Evolutionary conservation across 2,797 vertebrate genomes (phyloP).

Genomic region (Enteromius fasciolatus): DNA sequence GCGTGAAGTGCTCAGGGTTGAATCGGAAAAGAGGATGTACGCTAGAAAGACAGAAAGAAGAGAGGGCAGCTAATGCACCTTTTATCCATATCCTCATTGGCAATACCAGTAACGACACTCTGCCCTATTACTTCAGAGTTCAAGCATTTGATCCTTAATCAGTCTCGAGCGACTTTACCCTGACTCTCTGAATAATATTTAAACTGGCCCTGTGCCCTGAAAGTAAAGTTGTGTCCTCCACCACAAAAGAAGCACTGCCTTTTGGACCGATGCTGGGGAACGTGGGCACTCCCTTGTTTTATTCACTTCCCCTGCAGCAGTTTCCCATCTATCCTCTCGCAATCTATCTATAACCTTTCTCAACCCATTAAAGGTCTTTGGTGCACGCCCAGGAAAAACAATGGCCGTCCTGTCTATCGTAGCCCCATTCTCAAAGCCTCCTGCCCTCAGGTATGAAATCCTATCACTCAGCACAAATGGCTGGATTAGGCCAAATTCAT

Average conservation of each 20-base stretch:
- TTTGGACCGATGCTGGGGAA: slow-evolving; percentile 41
- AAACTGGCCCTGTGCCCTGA: not conserved
- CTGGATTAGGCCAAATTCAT: slow-evolving; percentile 76
- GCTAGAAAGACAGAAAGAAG: slow-evolving; percentile 41
- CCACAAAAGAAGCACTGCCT: slow-evolving; percentile 38
- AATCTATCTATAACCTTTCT: slow-evolving; percentile 56
- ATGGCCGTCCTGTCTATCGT: slow-evolving; percentile 69
- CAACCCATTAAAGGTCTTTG: slow-evolving; percentile 59
- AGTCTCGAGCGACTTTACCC: slow-evolving; percentile 6
- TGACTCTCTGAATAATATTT: slow-evolving; percentile 33
- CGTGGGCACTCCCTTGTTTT: slow-evolving; percentile 33
- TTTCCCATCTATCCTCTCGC: slow-evolving; percentile 55
- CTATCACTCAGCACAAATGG: slow-evolving; percentile 76
- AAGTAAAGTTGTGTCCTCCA: not conserved
- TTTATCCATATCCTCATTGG: slow-evolving; percentile 22
- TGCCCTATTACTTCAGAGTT: slow-evolving; percentile 27
- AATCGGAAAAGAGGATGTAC: slow-evolving; percentile 56
- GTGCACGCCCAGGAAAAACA: slow-evolving; percentile 72
- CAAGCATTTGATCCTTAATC: slow-evolving; percentile 20
- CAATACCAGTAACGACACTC: slow-evolving; percentile 3
- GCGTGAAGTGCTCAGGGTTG: slow-evolving; percentile 51
- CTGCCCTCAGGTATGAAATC: slow-evolving; percentile 81
- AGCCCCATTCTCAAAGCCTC: slow-evolving; percentile 69
- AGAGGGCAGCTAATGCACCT: not conserved
- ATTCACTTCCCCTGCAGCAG: slow-evolving; percentile 45